Base-by-base conservation (phyloP, 1,140 invertebrate species). In the Leptinotarsa undecemlineata region DNA sequence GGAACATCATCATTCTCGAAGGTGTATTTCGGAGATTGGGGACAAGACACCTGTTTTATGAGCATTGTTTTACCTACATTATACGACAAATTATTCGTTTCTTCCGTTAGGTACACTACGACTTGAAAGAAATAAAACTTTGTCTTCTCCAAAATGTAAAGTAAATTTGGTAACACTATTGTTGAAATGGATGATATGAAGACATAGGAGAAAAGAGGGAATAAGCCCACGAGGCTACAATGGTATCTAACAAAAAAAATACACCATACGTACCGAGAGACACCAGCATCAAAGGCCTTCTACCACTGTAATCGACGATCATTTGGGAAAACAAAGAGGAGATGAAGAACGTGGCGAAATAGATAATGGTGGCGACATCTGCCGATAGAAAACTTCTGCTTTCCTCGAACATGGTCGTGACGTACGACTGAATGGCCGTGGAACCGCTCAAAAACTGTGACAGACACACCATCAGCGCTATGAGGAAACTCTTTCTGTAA, bases 211-310 rank as follows among this genome's bases (percentile, higher is more conserved):
- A 42, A 11, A 42, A 11, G 8, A 11, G 8, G 8, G 8, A 42
- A 42, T 42, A 42, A 42, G 8, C 33, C 33, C 33, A 42, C 8
- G 33, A 42, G 33, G 33, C 33, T 42, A 42, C 33, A 11, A 42
- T n/a, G n/a, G n/a, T n/a, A 42, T 11, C 8, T 0, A 14, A 57
- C 51, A 57, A 57, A n/a, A 19, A 57, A 51, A 57, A 0, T 17
- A n/a, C 51, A 64, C 63, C 1, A 15, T 21, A 64, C 26, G 20
- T 15, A 33, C 63, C 63, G 14, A 20, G 14, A 21, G 63, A 64
- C 14, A 70, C 20, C 14, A 70, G 15, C 42, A 70, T 48, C 47
- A 70, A 21, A 70, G 68, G 68, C 57, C 47, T 51, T 57, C 68
- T 51, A 2, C 68, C 68, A 5, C 15, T 21, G 20, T 21, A 5